These are phyloP conservation scores for Theretra japonica DNA, from an alignment of 2,888 invertebrate species.

Conservation along the genomic window DNA sequence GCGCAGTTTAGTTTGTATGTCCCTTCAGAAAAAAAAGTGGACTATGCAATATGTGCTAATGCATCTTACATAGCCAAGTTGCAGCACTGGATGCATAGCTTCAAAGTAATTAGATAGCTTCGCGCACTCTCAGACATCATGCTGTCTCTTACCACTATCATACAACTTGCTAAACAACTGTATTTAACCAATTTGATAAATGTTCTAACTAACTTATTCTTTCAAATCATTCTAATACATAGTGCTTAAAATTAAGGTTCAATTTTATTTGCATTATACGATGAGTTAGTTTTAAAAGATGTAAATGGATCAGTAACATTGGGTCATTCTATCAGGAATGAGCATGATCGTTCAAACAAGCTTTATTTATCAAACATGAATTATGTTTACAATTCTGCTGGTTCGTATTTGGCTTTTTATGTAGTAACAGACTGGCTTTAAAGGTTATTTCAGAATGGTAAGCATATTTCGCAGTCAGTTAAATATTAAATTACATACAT, in stretches of 20 bases:
- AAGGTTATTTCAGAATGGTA: conserved; percentile 31
- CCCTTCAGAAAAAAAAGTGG: too few relatives aligned
- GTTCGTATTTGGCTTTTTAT: neutral
- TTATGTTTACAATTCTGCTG: conserved; percentile 43
- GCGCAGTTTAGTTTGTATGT: too few relatives aligned
- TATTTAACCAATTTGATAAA: neutral
- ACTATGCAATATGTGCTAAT: neutral
- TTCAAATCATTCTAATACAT: neutral
- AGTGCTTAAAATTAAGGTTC: too few relatives aligned
- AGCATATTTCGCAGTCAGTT: conserved; percentile 32
- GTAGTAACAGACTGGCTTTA: neutral
- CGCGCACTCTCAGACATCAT: neutral
- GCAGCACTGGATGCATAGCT: neutral
- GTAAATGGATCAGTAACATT: conserved; percentile 10
- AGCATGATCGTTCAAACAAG: conserved; percentile 54
- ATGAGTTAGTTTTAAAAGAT: neutral
- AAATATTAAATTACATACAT: neutral
- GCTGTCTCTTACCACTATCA: neutral
- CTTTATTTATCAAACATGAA: conserved; percentile 34
- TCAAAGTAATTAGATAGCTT: neutral
- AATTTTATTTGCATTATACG: neutral
- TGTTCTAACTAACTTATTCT: neutral
- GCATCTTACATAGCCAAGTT: neutral
- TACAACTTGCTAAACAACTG: neutral
- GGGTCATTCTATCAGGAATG: conserved; percentile 57